Conservation (phyloP, 1,140 invertebrate species). For the Neomicropteryx cornuta region DNA sequence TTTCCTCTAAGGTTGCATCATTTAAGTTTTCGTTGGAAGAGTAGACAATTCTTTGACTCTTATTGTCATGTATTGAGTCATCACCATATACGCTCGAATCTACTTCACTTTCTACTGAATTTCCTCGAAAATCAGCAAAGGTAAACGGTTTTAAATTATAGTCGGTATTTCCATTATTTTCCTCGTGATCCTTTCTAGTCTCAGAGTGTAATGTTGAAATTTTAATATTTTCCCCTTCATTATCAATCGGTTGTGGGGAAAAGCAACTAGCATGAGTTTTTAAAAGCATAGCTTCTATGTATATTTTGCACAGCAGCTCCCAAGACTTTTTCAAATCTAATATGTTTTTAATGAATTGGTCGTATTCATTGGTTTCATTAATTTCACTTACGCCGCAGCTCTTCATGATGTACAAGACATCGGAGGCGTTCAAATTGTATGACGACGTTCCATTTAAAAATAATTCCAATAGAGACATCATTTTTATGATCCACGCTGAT, state of each 20-base stretch:
- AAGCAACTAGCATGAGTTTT: slow-evolving; percentile 8
- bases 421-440: slow-evolving; percentile 47
- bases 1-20: slow-evolving; percentile 1
- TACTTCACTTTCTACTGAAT: no score
- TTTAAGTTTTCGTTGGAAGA: slow-evolving; percentile 2
- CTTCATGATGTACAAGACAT: slow-evolving; percentile 53
- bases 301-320: slow-evolving; percentile 44
- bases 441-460: slow-evolving; percentile 53
- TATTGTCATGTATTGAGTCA: slow-evolving; percentile 8
- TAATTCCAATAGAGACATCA: slow-evolving; percentile 76
- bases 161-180: no score
- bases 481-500: slow-evolving; percentile 80
- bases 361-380: slow-evolving; percentile 41
- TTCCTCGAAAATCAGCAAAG: slow-evolving; percentile 35
- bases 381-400: slow-evolving; percentile 37
- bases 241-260: slow-evolving; percentile 11
- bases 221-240: no score
- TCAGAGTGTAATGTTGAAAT: no score
- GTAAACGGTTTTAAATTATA: slow-evolving; percentile 40
- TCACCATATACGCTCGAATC: no score
- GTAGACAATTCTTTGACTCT: slow-evolving; percentile 2
- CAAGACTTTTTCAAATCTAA: slow-evolving; percentile 46
- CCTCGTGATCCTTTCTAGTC: no score
- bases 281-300: slow-evolving; percentile 16
- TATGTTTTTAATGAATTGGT: slow-evolving; percentile 42